Conservation (phyloP, 2,113 vertebrate species). For the Holacanthus passer region DNA sequence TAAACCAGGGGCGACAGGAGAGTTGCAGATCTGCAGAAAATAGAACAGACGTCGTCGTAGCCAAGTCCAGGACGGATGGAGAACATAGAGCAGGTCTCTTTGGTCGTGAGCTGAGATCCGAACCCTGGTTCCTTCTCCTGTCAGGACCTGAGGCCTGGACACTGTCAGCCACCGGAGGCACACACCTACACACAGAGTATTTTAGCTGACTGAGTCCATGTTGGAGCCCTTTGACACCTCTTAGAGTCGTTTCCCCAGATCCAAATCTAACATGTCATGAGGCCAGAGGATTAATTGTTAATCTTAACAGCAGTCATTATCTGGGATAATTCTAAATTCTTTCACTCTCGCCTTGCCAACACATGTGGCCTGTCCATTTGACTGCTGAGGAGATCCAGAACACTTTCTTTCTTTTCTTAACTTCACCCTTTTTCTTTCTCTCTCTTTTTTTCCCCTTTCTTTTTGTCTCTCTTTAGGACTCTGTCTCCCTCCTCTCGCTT, state of each 20-base stretch:
- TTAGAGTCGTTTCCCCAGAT: conserved; percentile 60
- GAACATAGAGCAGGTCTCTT: conserved; percentile 73
- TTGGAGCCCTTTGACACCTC: conserved; percentile 66
- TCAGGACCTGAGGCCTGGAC: conserved; percentile 75
- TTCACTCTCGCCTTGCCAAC: conserved; percentile 67
- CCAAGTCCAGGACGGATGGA: conserved; percentile 22
- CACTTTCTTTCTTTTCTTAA: conserved; percentile 65
- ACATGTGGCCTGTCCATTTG: conserved; percentile 74
- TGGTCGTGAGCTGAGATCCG: conserved; percentile 60
- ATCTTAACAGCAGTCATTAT: conserved; percentile 82
- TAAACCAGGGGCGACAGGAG: conserved; percentile 68
- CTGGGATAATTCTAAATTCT: conserved; percentile 73
- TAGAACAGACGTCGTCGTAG: conserved; percentile 53
- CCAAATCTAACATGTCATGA: conserved; percentile 80
- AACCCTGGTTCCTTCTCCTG: conserved; percentile 75
- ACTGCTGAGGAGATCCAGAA: conserved; percentile 78
- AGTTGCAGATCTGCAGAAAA: conserved; percentile 55
- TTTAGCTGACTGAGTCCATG: conserved; percentile 58
- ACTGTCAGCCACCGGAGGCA: conserved; percentile 60
- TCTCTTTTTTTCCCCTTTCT: conserved; percentile 47
- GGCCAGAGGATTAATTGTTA: conserved; percentile 83
- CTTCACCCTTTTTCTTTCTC: conserved; percentile 56
- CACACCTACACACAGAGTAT: conserved; percentile 45
- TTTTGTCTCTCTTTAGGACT: conserved; percentile 69
- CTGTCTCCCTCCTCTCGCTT: conserved; percentile 75